A percentile compares a stretch with the other conserved stretches of the same genome.
These are phyloP conservation scores for Chiroxiphia lanceolata DNA, from an alignment of 2,797 vertebrate genomes.

Conservation along the genomic window DNA sequence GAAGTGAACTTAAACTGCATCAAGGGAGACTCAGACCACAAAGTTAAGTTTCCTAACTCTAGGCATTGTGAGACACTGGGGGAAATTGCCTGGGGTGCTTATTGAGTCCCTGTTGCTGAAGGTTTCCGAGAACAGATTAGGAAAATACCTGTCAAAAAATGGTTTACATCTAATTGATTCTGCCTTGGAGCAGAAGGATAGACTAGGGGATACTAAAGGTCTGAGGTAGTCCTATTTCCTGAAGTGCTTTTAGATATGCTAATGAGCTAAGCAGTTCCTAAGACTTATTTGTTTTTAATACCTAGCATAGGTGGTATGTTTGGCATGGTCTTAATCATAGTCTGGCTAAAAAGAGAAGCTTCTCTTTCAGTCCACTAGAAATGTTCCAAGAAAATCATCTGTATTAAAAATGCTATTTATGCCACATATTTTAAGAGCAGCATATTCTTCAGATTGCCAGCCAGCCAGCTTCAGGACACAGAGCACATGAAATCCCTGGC, in stretches of 20 bases:
- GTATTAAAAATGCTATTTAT: neutral
- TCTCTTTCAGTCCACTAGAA: neutral
- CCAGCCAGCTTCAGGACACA: neutral
- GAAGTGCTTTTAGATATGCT: neutral
- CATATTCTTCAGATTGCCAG: neutral
- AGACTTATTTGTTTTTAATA: neutral
- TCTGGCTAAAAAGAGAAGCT: neutral
- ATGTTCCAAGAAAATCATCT: neutral
- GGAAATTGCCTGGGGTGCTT: neutral
- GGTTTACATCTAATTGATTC: neutral
- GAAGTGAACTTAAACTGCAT: neutral
- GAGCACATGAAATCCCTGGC: neutral
- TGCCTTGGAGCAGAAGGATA: neutral
- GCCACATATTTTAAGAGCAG: neutral
- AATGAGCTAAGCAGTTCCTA: neutral
- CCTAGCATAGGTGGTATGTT: neutral
- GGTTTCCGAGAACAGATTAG: neutral
- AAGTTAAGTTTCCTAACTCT: neutral
- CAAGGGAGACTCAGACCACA: neutral
- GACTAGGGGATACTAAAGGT: neutral
- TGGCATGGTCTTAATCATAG: neutral
- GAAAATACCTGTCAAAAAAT: neutral
- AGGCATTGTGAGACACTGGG: neutral
- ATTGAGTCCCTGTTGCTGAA: neutral
- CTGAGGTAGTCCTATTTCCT: neutral